These are phyloP conservation scores for Myotis myotis DNA, from an alignment of 2,797 vertebrate species.

Conservation along the genomic window DNA sequence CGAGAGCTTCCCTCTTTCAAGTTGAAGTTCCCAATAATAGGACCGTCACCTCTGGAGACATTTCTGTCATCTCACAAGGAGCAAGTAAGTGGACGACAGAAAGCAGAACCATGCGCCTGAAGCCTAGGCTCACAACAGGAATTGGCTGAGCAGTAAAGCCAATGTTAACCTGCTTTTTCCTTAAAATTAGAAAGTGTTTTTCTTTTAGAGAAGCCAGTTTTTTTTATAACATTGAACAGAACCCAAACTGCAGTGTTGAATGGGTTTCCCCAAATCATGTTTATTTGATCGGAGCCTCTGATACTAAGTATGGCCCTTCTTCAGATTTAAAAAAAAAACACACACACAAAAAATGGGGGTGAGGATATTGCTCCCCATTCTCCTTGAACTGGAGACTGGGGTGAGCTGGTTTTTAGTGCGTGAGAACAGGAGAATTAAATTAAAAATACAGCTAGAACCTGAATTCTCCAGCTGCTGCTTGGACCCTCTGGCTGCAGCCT, in stretches of 20 bases:
- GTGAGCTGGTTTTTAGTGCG: background rate
- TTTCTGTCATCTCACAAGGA: conserved; percentile 24
- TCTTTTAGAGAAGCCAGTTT: background rate
- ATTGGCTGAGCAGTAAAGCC: conserved; percentile 15
- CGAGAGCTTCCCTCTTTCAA: conserved; percentile 16
- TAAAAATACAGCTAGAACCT: background rate
- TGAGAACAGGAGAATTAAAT: background rate
- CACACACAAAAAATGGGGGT: too few relatives aligned
- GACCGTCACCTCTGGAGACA: conserved; percentile 57
- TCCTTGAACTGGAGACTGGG: background rate
- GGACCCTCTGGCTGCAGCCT: background rate
- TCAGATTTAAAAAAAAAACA: background rate
- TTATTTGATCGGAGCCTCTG: conserved; percentile 32
- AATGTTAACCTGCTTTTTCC: background rate
- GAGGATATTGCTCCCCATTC: background rate
- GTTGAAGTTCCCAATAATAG: conserved; percentile 57
- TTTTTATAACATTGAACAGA: conserved; percentile 30
- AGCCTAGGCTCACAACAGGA: background rate
- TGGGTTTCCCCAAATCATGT: conserved; percentile 34
- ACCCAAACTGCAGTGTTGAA: background rate
- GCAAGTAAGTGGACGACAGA: background rate
- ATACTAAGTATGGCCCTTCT: background rate
- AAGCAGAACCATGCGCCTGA: conserved; percentile 27
- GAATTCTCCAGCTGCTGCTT: background rate
- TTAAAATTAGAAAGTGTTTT: conserved; percentile 15